A percentile compares a stretch with the other conserved stretches of the same genome.
Conservation (phyloP, 2,113 vertebrate species). For the Ceuthmochares aereus region DNA sequence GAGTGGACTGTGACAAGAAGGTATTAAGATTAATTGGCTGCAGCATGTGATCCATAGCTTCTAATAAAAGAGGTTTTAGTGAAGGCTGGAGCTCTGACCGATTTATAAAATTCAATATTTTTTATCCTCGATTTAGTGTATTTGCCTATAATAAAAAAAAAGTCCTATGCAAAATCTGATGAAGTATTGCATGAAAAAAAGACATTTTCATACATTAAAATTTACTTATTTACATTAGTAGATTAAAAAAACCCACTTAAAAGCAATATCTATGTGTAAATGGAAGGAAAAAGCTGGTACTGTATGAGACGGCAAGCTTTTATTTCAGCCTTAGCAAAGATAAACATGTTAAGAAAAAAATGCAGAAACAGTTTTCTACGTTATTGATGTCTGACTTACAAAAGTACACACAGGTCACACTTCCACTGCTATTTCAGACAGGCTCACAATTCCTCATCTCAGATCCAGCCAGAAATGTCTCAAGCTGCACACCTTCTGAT, state of each 20-base stretch:
- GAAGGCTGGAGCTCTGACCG: neutral
- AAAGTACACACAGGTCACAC: accelerated
- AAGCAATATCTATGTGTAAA: neutral
- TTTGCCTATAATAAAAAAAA: neutral
- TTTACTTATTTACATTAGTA: neutral
- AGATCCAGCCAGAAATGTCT: accelerated
- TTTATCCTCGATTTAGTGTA: neutral
- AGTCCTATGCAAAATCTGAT: neutral
- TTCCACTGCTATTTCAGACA: neutral
- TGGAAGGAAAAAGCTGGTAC: neutral
- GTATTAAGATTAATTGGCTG: neutral
- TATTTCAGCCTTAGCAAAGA: neutral
- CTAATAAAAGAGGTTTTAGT: neutral
- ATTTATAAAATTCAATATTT: neutral
- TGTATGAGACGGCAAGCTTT: neutral
- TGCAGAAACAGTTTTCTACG: neutral
- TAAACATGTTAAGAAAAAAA: neutral
- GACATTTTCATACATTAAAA: neutral
- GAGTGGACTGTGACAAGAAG: neutral
- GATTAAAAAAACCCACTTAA: no score
- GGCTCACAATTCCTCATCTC: neutral
- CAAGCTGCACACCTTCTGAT: accelerated
- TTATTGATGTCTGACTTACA: neutral
- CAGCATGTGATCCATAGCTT: neutral
- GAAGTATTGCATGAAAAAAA: neutral